These are phyloP conservation scores for Operophtera brumata DNA, from an alignment of 2,888 invertebrate species.

Conservation along the genomic window DNA sequence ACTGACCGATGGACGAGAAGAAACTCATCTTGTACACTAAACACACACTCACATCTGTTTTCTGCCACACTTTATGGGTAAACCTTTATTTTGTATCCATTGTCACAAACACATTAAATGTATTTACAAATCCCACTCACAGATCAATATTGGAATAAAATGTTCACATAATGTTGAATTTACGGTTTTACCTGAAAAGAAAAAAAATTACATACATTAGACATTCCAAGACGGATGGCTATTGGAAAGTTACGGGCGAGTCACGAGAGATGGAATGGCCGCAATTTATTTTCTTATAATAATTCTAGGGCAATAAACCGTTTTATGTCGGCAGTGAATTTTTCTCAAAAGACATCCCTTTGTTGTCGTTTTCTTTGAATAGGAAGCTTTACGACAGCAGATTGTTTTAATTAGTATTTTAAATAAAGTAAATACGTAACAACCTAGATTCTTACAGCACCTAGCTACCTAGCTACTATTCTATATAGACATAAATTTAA, in stretches of 20 bases:
- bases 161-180: slow-evolving; percentile 22
- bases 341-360: slow-evolving; percentile 41
- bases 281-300: slow-evolving; percentile 51
- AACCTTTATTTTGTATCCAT: slow-evolving; percentile 19
- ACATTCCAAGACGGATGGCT: slow-evolving; percentile 17
- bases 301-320: slow-evolving; percentile 50
- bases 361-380: slow-evolving; percentile 36
- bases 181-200: slow-evolving; percentile 28
- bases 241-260: slow-evolving; percentile 35
- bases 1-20: slow-evolving; percentile 91
- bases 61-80: slow-evolving; percentile 9
- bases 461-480: no score
- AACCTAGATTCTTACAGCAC: background rate
- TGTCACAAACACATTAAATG: slow-evolving; percentile 5
- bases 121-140: background rate
- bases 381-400: slow-evolving; percentile 10
- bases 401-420: slow-evolving; percentile 14
- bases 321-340: slow-evolving; percentile 47
- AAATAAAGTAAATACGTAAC: background rate
- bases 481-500: background rate
- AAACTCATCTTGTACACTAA: slow-evolving; percentile 85
- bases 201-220: slow-evolving; percentile 4
- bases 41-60: slow-evolving; percentile 40
- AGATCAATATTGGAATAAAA: background rate
- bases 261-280: slow-evolving; percentile 39